A percentile compares a stretch with the other conserved stretches of the same genome.
Evolutionary conservation across 1,140 invertebrate genomes (phyloP).

Genomic region (Orius insidiosus): DNA sequence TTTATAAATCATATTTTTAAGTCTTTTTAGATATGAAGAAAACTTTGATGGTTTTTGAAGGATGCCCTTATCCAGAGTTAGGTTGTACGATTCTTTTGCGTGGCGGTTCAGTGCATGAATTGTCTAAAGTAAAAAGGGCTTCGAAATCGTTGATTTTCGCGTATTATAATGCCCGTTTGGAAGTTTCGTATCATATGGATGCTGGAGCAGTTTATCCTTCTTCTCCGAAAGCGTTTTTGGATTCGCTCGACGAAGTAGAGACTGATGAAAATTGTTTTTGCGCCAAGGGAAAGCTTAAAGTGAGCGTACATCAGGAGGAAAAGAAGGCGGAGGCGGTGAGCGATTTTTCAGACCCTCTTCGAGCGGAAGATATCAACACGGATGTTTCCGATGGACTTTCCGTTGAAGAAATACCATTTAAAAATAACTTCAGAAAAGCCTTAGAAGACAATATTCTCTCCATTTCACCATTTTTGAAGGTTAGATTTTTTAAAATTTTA

Average conservation of each 20-base stretch:
- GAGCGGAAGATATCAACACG: conserved; percentile 27
- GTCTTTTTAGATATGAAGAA: conserved; percentile 40
- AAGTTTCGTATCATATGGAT: conserved; percentile 79
- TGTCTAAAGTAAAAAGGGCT: conserved; percentile 67
- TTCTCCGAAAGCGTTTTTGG: background rate
- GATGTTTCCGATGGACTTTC: too few species aligned
- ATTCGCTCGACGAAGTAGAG: conserved; percentile 9
- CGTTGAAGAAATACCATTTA: too few species aligned
- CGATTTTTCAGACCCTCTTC: conserved; percentile 63
- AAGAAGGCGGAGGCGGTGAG: conserved; percentile 29
- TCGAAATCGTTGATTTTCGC: conserved; percentile 66
- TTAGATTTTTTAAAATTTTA: conserved; percentile 13
- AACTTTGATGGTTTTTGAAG: conserved; percentile 88
- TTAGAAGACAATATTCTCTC: conserved; percentile 60
- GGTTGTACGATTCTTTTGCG: conserved; percentile 80
- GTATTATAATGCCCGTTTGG: conserved; percentile 79
- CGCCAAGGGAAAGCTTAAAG: background rate
- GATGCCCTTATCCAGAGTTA: conserved; percentile 61
- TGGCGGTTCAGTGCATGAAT: conserved; percentile 55
- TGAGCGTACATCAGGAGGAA: background rate
- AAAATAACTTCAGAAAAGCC: conserved; percentile 52
- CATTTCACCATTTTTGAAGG: conserved; percentile 63
- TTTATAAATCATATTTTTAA: conserved; percentile 8
- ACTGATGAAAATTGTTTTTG: background rate
- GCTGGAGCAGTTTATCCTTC: conserved; percentile 38